Evolutionary conservation across 2,888 invertebrate species (phyloP).

Genomic region (Latheticus oryzae): DNA sequence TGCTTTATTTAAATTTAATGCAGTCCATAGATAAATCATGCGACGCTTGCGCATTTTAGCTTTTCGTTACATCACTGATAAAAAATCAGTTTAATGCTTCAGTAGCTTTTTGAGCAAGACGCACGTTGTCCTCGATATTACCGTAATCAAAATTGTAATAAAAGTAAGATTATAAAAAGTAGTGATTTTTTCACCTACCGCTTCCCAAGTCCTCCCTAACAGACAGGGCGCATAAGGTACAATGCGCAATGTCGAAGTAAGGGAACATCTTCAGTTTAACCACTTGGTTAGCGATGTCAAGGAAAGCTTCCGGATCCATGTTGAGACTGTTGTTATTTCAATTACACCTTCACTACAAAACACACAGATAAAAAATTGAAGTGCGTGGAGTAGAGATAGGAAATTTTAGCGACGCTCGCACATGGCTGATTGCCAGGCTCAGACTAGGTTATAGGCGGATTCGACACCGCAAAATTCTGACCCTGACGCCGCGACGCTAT

Average conservation of each 20-base stretch:
- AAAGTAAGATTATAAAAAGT: constrained; percentile 8
- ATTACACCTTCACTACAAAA: constrained; percentile 27
- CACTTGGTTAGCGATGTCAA: constrained; percentile 98
- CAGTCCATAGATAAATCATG: constrained; percentile 20
- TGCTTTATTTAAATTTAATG: constrained; percentile 13
- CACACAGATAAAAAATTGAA: constrained; percentile 23
- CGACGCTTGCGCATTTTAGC: constrained; percentile 26
- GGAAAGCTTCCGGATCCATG: constrained; percentile 97
- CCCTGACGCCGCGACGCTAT: constrained; percentile 40
- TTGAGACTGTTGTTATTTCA: constrained; percentile 43
- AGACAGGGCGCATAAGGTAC: constrained; percentile 91
- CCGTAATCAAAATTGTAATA: no score
- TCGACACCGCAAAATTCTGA: constrained; percentile 28
- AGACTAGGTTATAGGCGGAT: constrained; percentile 39
- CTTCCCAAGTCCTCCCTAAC: constrained; percentile 95
- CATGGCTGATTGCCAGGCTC: constrained; percentile 42
- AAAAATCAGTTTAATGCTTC: constrained; percentile 6
- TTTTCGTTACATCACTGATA: constrained; percentile 28
- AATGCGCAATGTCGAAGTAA: constrained; percentile 98
- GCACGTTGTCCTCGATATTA: no score
- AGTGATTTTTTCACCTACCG: constrained; percentile 71
- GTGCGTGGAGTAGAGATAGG: constrained; percentile 31
- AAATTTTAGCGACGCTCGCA: constrained; percentile 41
- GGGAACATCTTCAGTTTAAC: constrained; percentile 99
- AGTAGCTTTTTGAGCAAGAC: neutral